Evolutionary conservation across 64 coral and sea anemone genomes (phyloP).

Genomic region (Montipora efflorescens): DNA sequence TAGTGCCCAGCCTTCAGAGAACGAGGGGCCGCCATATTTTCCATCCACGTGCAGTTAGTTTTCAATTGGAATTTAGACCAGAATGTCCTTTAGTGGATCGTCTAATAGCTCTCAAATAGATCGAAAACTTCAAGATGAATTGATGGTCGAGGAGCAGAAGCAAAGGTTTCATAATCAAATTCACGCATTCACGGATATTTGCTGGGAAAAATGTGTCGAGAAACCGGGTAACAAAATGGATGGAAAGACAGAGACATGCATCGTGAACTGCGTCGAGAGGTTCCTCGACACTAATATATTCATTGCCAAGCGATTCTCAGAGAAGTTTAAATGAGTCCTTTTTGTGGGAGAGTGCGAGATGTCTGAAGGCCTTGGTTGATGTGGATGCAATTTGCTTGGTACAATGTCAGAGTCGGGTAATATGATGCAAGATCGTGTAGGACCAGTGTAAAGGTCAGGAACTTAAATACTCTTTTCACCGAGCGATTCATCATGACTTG

Average conservation of each 20-base stretch:
- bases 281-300: slow-evolving; percentile 96
- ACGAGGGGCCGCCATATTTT: no score
- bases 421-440: no score
- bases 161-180: slow-evolving; percentile 93
- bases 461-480: no score
- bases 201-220: slow-evolving; percentile 98
- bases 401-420: background rate
- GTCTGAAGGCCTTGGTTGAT: background rate
- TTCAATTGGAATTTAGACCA: background rate
- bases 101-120: slow-evolving; percentile 67
- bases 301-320: slow-evolving; percentile 83
- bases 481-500: no score
- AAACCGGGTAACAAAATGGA: slow-evolving; percentile 91
- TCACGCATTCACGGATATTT: slow-evolving; percentile 91
- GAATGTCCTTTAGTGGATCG: slow-evolving; percentile 40
- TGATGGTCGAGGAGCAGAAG: slow-evolving; percentile 94
- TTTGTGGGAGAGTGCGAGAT: background rate
- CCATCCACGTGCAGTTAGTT: no score
- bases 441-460: no score
- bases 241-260: slow-evolving; percentile 82
- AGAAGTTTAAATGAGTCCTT: slow-evolving; percentile 9
- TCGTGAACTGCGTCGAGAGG: slow-evolving; percentile 93
- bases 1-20: no score
- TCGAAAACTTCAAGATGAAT: slow-evolving; percentile 74
- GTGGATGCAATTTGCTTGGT: background rate